These are phyloP conservation scores for Tipula confusa DNA, from an alignment of 2,888 invertebrate genomes.

Conservation along the genomic window DNA sequence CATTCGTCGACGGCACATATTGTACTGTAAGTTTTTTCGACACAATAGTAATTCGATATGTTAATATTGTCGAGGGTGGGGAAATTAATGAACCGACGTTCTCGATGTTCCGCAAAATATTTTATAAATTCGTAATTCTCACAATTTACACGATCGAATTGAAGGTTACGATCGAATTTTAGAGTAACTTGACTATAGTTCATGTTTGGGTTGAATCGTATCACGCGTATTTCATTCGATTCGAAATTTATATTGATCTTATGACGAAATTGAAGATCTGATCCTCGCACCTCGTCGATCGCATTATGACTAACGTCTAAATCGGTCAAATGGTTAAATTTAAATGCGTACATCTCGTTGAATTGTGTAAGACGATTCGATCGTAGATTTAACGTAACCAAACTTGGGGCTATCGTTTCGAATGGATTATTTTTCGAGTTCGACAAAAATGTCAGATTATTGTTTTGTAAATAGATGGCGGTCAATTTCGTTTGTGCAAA, in stretches of 20 bases:
- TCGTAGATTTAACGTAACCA: background rate
- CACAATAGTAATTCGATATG: background rate
- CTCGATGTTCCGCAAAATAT: background rate
- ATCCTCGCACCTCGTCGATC: background rate
- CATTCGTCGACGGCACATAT: background rate
- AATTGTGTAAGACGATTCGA: background rate
- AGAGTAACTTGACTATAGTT: background rate
- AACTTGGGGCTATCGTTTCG: background rate
- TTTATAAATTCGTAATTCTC: background rate
- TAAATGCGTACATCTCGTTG: background rate
- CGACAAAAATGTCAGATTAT: background rate
- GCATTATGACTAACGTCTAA: background rate
- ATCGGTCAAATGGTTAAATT: background rate
- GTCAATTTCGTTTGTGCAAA: background rate
- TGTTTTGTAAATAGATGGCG: background rate
- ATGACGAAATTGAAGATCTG: background rate
- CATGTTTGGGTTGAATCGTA: background rate
- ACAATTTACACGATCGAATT: background rate
- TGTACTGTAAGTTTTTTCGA: background rate
- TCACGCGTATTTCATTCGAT: background rate
- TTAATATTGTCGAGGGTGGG: background rate
- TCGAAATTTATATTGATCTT: background rate
- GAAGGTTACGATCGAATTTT: background rate
- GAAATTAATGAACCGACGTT: background rate
- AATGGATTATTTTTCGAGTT: background rate